phyloP scores from a whole-genome alignment of 1,140 invertebrate genomes.

The Drosophila serrata region DNA sequence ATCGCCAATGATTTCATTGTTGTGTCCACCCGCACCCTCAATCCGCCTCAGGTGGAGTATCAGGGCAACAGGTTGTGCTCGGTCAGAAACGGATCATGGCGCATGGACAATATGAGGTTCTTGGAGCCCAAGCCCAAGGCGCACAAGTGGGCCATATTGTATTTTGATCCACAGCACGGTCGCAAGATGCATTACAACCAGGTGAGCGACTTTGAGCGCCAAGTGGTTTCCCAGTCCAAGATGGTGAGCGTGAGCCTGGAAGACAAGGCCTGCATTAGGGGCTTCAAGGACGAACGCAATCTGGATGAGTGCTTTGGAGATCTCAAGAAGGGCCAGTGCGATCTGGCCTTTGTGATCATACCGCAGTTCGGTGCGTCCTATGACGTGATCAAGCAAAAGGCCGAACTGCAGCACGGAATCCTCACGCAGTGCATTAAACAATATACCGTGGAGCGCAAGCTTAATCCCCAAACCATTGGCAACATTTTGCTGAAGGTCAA shows the following conservation, averaged over 20 bases:
- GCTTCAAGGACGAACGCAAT: conserved; percentile 35
- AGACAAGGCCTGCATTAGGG: conserved; percentile 27
- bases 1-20: conserved; percentile 86
- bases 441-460: conserved; percentile 85
- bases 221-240: conserved; percentile 7
- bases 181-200: conserved; percentile 21
- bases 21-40: conserved; percentile 87
- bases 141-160: conserved; percentile 73
- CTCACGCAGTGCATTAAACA: conserved; percentile 93
- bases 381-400: conserved; percentile 89
- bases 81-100: conserved; percentile 63
- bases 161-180: conserved; percentile 5
- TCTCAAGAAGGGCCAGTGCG: conserved; percentile 43
- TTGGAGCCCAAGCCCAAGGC: conserved; percentile 30
- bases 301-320: conserved; percentile 52
- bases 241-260: conserved; percentile 33
- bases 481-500: conserved; percentile 95
- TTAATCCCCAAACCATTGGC: conserved; percentile 85
- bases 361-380: conserved; percentile 86
- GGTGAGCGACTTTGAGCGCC: conserved; percentile 21
- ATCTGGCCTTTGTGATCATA: conserved; percentile 86
- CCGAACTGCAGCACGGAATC: conserved; percentile 91
- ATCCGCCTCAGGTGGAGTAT: conserved; percentile 87
- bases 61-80: conserved; percentile 35
- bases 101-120: conserved; percentile 48